Percentiles rank a stretch among this genome's conserved stretches.
Evolutionary conservation across 2,797 vertebrate genomes (phyloP).

Genomic region (Eremophila alpestris): DNA sequence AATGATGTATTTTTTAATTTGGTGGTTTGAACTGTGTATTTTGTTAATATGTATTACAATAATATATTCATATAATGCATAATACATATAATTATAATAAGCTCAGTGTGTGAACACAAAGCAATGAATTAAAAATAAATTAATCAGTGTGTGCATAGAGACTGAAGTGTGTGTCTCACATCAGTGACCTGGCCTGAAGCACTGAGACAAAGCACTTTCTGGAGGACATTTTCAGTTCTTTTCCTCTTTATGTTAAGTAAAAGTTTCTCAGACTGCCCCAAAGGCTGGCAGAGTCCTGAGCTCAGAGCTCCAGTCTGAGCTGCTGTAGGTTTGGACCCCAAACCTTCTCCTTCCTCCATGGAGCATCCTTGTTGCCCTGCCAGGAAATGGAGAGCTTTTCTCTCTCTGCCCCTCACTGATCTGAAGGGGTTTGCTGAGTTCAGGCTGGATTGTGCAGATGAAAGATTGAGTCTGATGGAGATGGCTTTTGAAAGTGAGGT

Average conservation of each 20-base stretch:
- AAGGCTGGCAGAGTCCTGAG: not conserved
- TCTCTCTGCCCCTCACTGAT: not conserved
- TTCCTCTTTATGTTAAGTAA: not conserved
- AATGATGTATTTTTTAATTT: not conserved
- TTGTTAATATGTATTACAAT: not conserved
- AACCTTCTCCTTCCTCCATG: not conserved
- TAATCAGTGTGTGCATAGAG: no score
- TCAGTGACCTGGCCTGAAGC: not conserved
- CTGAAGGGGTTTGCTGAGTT: not conserved
- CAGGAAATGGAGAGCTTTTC: accelerated
- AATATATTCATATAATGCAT: not conserved
- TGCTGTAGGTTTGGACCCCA: not conserved
- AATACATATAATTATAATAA: not conserved
- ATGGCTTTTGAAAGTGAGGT: not conserved
- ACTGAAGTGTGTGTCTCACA: not conserved
- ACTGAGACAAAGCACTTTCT: not conserved
- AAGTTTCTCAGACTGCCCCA: not conserved
- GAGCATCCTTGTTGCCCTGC: not conserved
- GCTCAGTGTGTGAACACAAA: not conserved
- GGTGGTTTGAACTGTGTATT: not conserved
- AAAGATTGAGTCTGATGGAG: not conserved
- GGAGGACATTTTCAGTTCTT: not conserved
- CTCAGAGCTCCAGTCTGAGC: not conserved
- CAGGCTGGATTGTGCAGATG: not conserved
- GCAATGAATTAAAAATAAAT: not conserved